Base-by-base conservation (phyloP, 2,113 vertebrate genomes). In the Oreamnos americanus region DNA sequence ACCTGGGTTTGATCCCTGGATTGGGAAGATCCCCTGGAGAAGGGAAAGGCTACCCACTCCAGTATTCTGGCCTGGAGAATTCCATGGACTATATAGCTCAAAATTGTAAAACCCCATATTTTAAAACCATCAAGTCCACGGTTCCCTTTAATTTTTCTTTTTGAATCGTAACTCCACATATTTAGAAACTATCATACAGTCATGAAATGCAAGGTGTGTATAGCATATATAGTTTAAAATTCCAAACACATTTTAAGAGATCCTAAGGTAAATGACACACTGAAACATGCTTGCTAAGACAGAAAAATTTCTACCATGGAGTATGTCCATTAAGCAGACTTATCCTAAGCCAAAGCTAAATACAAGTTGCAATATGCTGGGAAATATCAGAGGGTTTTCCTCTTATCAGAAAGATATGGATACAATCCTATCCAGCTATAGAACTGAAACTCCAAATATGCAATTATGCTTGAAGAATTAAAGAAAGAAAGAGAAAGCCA, bases 231-330 rank as follows among this genome's bases (percentile, higher is more conserved):
- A 39, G 47, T 53, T 83, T n/a, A 36, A n/a, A 81, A 87, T 64
- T 51, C 16, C 49, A 87, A 71, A 97, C 57, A 62, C 13, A 89
- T 87, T 97, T 96, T n/a, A 90, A 86, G 58, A 91, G 17, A 87
- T 85, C 11, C 45, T 21, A 92, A 17, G 67, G 74, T 51, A 94
- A 94, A 95, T 39, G 23, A 58, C 43, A 86, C 7, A 57, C 10
- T 94, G n/a, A 10, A 87, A 36, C 36, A 19, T 33, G 17, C 82
- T n/a, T 89, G 49, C 25, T 92, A 49, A 81, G 89, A 87, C 36
- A 87, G 25, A 49, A 95, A 74, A 28, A 43, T 76, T 58, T 94
- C 67, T 36, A 51, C 49, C 8, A 87, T 58, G 51, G 58, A 83
- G 7, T 55, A 30, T 39, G 26, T 76, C 64, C 43, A 36, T 62